A percentile compares a stretch with the other conserved stretches of the same genome.
phyloP scores from a whole-genome alignment of 2,113 vertebrate genomes.

The Poeciliopsis turrubarensis region DNA sequence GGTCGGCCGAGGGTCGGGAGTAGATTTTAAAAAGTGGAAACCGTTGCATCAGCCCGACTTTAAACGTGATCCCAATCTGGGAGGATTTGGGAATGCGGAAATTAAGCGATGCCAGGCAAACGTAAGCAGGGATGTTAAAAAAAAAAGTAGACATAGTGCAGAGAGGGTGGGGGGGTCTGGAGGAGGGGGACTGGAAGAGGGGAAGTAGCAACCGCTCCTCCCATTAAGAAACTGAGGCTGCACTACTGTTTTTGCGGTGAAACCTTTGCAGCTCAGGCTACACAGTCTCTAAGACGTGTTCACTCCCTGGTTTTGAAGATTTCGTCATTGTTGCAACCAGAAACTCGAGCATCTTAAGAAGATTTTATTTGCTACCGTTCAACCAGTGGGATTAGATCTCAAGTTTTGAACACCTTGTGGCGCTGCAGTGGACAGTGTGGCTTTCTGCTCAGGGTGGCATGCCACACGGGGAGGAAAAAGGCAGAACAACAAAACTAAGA shows the following conservation, averaged over 20 bases:
- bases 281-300: too few relatives aligned
- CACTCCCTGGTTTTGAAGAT: too few relatives aligned
- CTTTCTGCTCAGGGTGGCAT: background rate
- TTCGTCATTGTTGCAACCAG: too few relatives aligned
- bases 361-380: too few relatives aligned
- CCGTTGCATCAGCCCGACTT: constrained; percentile 91
- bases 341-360: too few relatives aligned
- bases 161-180: constrained; percentile 40
- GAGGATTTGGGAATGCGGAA: constrained; percentile 98
- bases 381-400: too few relatives aligned
- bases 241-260: constrained; percentile 24
- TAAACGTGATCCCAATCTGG: constrained; percentile 90
- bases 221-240: constrained; percentile 77
- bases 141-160: constrained; percentile 73
- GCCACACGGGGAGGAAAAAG: background rate
- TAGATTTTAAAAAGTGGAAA: constrained; percentile 85
- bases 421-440: background rate
- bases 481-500: background rate
- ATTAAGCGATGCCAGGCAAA: constrained; percentile 87
- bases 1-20: constrained; percentile 78
- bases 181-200: constrained; percentile 73
- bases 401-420: too few relatives aligned
- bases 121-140: constrained; percentile 87
- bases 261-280: background rate
- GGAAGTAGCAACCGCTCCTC: constrained; percentile 78